Base-by-base conservation (phyloP, 1,140 invertebrate species). In the Patella vulgata region DNA sequence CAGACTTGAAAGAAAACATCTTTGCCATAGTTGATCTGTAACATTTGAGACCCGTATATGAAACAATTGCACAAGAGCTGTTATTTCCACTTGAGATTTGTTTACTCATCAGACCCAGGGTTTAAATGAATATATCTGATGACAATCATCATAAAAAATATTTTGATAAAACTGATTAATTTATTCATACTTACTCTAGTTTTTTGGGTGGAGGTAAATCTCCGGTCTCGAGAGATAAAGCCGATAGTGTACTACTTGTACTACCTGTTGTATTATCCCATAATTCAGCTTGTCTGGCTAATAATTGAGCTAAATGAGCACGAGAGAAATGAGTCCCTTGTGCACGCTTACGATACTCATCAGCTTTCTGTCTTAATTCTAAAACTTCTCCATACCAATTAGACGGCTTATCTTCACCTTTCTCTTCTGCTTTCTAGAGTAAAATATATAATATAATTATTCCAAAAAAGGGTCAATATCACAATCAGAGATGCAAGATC, bases 341-440 rank as follows among this genome's bases (percentile, higher is more conserved):
- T 1, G 80, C 78, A 27, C 81, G 67, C 25, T 75, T 74, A 6
- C 75, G 67, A 62, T 84, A 84, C 59, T 84, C 81, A 3, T 74
- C 63, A 23, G 82, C 82, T 40, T 77, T 76, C 1, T 70, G 65
- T 9, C 82, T 65, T 28, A 84, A 58, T 48, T 83, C 82, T 19
- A 83, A 28, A 0, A 84, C 81, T 61, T 84, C 80, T 8, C 73
- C 70, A 71, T 76, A 82, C 82, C 82, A 84, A 63, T 68, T 77
- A 3, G 72, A 63, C 43, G 70, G 30, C 11, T 57, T 27, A 25
- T 42, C 48, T 12, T 63, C 57, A 8, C 39, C n/a, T 19, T 21
- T 31, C 17, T 21, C 14, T 25, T 43, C 55, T 48, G 33, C 33
- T 36, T 36, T 36, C 33, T n/a, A n/a, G n/a, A n/a, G n/a, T n/a